phyloP scores from a whole-genome alignment of 2,113 vertebrate species.

The Rhinoderma darwinii region DNA sequence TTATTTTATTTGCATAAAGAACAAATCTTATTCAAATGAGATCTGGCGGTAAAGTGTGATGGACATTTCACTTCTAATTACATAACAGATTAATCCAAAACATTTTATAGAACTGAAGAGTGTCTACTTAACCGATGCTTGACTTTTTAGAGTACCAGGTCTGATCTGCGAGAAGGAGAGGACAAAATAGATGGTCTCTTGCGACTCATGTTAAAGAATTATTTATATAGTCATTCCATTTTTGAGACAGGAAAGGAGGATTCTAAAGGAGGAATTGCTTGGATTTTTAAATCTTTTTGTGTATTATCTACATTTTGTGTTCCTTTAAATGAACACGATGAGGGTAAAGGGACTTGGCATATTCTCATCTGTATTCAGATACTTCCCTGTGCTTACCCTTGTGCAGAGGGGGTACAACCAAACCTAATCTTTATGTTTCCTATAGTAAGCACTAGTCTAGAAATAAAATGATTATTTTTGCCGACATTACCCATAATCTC shows the following conservation, averaged over 20 bases:
- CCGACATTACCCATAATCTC: background rate
- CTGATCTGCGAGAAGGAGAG: too few species aligned
- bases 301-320: background rate
- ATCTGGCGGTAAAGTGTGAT: too few species aligned
- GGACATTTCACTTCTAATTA: too few species aligned
- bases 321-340: background rate
- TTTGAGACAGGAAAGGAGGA: background rate
- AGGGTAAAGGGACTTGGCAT: background rate
- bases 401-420: background rate
- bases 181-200: too few species aligned
- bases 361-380: background rate
- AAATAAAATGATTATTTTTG: constrained; percentile 18
- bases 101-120: too few species aligned
- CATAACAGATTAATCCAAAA: too few species aligned
- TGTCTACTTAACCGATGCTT: too few species aligned
- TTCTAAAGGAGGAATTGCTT: background rate
- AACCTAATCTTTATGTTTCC: background rate
- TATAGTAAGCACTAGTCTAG: background rate
- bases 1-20: too few species aligned
- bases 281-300: background rate
- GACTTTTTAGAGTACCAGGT: too few species aligned
- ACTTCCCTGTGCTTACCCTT: background rate
- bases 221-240: background rate
- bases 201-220: too few species aligned
- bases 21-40: too few species aligned